A percentile compares a stretch with the other conserved stretches of the same genome.
These are phyloP conservation scores for Phocides pigmalion DNA, from an alignment of 1,140 invertebrate genomes.

Conservation along the genomic window DNA sequence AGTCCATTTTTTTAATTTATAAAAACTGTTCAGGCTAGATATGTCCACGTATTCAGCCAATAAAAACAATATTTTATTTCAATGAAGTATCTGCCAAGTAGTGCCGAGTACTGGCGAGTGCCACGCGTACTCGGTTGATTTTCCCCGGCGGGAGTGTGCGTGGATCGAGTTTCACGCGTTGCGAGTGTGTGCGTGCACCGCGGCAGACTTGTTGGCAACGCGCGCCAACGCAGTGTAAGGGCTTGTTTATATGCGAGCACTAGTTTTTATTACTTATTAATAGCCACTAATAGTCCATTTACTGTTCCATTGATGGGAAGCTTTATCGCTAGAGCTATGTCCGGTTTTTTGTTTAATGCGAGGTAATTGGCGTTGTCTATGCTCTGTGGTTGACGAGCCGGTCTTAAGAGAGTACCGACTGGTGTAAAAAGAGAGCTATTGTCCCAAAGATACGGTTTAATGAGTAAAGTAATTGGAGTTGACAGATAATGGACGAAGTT, in stretches of 20 bases:
- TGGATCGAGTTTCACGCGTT: conserved; percentile 55
- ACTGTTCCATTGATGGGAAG: conserved; percentile 43
- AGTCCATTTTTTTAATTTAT: too few relatives aligned
- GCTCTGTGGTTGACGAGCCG: conserved; percentile 6
- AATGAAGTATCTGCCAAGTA: neutral
- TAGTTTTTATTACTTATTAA: conserved; percentile 50
- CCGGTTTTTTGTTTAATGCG: conserved; percentile 43
- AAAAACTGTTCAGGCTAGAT: too few relatives aligned
- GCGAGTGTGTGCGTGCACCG: conserved; percentile 49
- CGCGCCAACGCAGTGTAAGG: conserved; percentile 41
- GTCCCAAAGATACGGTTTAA: conserved; percentile 26
- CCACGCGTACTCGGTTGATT: conserved; percentile 49
- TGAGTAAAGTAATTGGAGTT: conserved; percentile 30
- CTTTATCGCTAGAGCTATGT: conserved; percentile 42
- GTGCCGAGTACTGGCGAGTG: conserved; percentile 37
- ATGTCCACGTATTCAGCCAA: too few relatives aligned
- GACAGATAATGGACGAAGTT: conserved; percentile 25
- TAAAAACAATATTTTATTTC: too few relatives aligned
- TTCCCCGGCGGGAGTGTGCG: conserved; percentile 56
- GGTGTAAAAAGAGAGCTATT: conserved; percentile 22
- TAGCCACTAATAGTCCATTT: conserved; percentile 47
- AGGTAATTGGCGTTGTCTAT: conserved; percentile 42
- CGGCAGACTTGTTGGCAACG: conserved; percentile 73
- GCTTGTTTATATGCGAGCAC: conserved; percentile 39
- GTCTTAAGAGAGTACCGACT: conserved; percentile 28